Conservation (phyloP, 2,113 vertebrate genomes). For the Nothocercus nigrocapillus region DNA sequence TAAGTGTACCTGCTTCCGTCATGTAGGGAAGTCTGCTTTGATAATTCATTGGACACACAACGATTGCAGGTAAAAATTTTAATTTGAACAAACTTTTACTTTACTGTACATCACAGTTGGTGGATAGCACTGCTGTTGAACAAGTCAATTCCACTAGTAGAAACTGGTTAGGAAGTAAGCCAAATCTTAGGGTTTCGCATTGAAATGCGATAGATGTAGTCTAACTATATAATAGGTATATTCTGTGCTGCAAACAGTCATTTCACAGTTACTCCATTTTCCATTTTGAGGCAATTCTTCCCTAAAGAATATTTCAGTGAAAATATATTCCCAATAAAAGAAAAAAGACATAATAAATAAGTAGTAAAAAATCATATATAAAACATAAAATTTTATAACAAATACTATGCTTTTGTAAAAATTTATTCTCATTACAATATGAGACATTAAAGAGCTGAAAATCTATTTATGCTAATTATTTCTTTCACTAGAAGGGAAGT, state of each 20-base stretch:
- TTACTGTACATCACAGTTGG: neutral
- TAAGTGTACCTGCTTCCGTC: neutral
- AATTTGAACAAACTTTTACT: neutral
- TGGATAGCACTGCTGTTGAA: neutral
- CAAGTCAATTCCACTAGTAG: neutral
- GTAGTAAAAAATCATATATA: conserved; percentile 16
- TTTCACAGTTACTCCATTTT: conserved; percentile 20
- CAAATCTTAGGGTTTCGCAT: neutral
- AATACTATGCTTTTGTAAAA: neutral
- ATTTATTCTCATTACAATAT: neutral
- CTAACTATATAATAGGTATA: neutral
- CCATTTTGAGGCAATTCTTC: conserved; percentile 7
- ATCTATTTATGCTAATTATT: conserved; percentile 35
- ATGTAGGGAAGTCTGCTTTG: neutral
- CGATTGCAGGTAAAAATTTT: neutral
- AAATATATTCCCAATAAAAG: conserved; percentile 11
- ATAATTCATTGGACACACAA: neutral
- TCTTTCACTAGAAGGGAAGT: neutral
- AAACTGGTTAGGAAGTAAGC: neutral
- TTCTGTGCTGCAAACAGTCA: neutral
- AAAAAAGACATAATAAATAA: conserved; percentile 13
- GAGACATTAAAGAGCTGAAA: conserved; percentile 46
- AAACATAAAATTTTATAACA: neutral
- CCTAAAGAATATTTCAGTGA: conserved; percentile 8
- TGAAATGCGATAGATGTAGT: neutral